These are phyloP conservation scores for Brachionus asplanchnoidis DNA, from an alignment of 1,140 invertebrate genomes.

Conservation along the genomic window DNA sequence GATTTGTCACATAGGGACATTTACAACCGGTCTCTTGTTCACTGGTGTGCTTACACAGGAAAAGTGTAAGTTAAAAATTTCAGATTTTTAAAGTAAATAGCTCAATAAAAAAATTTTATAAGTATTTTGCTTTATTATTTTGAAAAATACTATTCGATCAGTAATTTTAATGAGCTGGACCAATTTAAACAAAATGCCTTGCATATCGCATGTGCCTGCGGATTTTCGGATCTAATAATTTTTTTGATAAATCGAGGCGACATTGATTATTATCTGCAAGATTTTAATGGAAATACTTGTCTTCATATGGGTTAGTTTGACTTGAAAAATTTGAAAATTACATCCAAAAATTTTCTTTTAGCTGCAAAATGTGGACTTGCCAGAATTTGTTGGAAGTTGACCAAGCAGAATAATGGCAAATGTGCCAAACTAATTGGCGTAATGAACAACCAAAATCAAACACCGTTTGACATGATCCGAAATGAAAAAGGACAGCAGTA, in stretches of 20 bases:
- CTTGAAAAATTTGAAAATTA: not conserved
- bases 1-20: conserved; percentile 17
- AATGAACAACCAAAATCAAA: conserved; percentile 32
- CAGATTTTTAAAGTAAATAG: not conserved
- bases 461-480: conserved; percentile 19
- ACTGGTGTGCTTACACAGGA: conserved; percentile 35
- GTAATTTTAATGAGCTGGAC: conserved; percentile 27
- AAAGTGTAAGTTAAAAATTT: conserved; percentile 24
- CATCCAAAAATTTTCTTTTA: not conserved
- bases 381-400: conserved; percentile 18
- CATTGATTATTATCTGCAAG: not conserved
- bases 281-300: conserved; percentile 37
- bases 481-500: conserved; percentile 33
- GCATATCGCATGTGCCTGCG: conserved; percentile 33
- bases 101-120: not conserved
- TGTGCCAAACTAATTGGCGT: not conserved
- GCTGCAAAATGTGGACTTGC: conserved; percentile 26
- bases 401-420: not conserved
- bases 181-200: conserved; percentile 32
- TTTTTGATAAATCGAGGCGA: conserved; percentile 11
- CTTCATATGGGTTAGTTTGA: conserved; percentile 18
- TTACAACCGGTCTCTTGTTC: conserved; percentile 14
- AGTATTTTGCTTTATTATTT: conserved; percentile 35
- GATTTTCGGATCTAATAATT: conserved; percentile 6
- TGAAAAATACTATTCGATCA: conserved; percentile 26